phyloP scores from a whole-genome alignment of 1,140 invertebrate species.

The Cherax destructor region DNA sequence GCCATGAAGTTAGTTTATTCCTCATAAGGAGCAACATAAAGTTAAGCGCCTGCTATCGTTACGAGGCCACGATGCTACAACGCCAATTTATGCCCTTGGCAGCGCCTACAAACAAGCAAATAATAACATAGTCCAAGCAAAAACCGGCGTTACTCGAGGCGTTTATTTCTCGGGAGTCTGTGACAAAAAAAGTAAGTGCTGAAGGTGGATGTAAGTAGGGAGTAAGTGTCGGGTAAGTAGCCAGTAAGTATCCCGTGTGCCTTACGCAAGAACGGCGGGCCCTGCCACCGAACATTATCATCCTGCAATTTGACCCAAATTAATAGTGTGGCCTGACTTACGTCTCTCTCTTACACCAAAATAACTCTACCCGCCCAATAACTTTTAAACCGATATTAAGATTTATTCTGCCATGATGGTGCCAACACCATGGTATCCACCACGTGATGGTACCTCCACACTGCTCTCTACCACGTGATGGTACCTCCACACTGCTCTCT shows the following conservation, averaged over 20 bases:
- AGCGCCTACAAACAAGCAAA: neutral
- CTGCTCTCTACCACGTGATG: no score
- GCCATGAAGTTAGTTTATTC: constrained; percentile 2
- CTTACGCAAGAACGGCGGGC: neutral
- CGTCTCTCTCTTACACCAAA: neutral
- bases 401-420: constrained; percentile 5
- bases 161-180: neutral
- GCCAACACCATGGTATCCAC: neutral
- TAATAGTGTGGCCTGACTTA: constrained; percentile 8
- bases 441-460: no score
- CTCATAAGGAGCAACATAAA: neutral
- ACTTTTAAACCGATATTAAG: neutral
- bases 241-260: neutral
- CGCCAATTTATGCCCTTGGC: neutral
- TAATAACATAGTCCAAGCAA: neutral
- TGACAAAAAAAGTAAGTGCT: neutral
- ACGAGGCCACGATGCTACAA: neutral
- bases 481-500: no score
- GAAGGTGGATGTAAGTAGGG: neutral
- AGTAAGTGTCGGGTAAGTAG: neutral
- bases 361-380: neutral
- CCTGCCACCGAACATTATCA: neutral
- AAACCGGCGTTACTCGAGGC: neutral
- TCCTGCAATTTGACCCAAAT: constrained; percentile 17
- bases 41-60: neutral